Conservation (phyloP, 2,797 vertebrate genomes). For the Lerista edwardsae region DNA sequence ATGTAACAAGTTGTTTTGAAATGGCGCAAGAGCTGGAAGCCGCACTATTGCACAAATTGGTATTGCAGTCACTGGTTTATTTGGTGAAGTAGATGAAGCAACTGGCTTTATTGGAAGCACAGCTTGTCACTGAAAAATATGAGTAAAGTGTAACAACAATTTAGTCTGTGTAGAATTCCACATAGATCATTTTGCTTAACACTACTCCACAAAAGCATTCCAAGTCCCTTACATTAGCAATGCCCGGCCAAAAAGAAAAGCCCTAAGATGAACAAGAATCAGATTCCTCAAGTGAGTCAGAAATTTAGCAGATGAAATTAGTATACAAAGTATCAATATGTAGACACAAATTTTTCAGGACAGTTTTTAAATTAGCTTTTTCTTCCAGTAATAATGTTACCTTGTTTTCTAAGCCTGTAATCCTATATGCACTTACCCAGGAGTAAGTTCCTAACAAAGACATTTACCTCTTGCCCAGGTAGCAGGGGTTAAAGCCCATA, state of each 20-base stretch:
- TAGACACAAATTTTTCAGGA: background rate
- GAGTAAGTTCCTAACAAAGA: too few species aligned
- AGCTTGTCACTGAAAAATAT: background rate
- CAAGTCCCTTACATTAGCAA: background rate
- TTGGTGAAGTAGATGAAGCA: background rate
- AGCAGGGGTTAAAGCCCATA: too few species aligned
- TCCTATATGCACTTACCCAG: too few species aligned
- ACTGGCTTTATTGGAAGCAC: background rate
- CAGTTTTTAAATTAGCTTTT: background rate
- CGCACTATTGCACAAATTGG: constrained; percentile 16
- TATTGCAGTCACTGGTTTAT: background rate
- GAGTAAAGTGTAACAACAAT: background rate
- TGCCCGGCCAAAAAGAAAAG: background rate
- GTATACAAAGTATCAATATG: too few species aligned
- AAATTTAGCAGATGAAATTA: constrained; percentile 1
- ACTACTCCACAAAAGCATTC: background rate
- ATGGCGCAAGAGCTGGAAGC: background rate
- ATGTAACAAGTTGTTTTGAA: background rate
- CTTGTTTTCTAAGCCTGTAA: background rate
- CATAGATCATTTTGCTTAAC: background rate
- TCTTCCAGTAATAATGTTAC: background rate
- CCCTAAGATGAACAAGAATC: background rate
- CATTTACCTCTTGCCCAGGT: too few species aligned
- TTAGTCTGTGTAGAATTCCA: background rate
- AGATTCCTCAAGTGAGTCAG: background rate